Evolutionary conservation across 1,140 invertebrate genomes (phyloP), one percentile per base, ranked within the genome.

Genomic region (Panagrolaimus sp.): DNA sequence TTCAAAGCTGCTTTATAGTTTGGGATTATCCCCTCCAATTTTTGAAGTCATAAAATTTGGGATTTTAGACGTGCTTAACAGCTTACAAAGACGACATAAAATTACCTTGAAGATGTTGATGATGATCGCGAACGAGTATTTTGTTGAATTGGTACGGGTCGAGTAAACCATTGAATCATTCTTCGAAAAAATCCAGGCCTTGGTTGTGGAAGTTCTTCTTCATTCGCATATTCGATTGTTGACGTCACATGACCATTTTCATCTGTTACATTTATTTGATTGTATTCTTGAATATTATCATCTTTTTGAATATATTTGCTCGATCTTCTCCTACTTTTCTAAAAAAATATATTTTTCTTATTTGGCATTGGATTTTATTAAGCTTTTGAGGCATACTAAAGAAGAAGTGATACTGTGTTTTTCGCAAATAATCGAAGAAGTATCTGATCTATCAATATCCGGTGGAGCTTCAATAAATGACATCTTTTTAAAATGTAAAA

Each of bases 401-500:
- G 52, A 26, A 21, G 52, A 58, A n/a, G 21, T 21, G 21, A 26
- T 28, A 21, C 52, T 58, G 52, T 28, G 10, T 21, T 14, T n/a
- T 24, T 28, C 28, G 52, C 52, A 58, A n/a, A 73, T 72, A 15
- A 65, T 45, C 3, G 75, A 77, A 24, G 62, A 55, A 2, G 66
- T 73, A 38, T 78, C 71, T 1, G 74, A 74, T 12, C 28, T 15
- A 2, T 71, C 45, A 26, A 55, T 43, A 26, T 73, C 65, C 26
- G 32, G 44, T 8, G 65, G 62, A 12, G 76, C 26, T 21, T 58
- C 65, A n/a, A 21, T 52, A 24, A 64, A 32, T 38, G 62, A 62
- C 15, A 68, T 46, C 7, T 64, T 63, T 28, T 78, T 69, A 63
- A 78, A 77, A 58, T 79, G 75, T 24, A 78, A 65, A 32, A 78